Percentiles rank a stretch among this genome's conserved stretches.
Conservation (phyloP, 2,113 vertebrate species). For the Alethe diademata region DNA sequence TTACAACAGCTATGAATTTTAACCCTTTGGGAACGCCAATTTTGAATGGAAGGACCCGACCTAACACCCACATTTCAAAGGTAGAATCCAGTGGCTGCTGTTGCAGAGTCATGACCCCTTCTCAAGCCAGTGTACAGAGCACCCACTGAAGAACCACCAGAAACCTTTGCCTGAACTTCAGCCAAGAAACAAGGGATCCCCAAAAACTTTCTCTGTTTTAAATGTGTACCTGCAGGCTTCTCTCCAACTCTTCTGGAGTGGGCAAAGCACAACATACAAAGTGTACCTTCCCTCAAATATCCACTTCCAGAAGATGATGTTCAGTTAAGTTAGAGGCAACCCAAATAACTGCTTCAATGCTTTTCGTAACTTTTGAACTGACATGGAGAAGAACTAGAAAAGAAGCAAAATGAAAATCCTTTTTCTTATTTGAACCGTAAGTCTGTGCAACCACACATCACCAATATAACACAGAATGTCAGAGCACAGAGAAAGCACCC, state of each 20-base stretch:
- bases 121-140: background rate
- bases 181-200: background rate
- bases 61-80: background rate
- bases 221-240: background rate
- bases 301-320: background rate
- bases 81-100: background rate
- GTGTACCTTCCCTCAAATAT: background rate
- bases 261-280: background rate
- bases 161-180: background rate
- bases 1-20: background rate
- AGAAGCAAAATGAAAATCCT: background rate
- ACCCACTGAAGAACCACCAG: background rate
- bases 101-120: background rate
- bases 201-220: background rate
- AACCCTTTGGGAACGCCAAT: background rate
- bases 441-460: background rate
- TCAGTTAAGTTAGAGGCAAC: background rate
- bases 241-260: background rate
- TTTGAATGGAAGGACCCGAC: background rate
- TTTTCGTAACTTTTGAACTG: background rate
- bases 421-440: background rate
- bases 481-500: background rate
- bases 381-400: background rate
- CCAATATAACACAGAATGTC: accelerated
- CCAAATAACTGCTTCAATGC: background rate